phyloP scores from a whole-genome alignment of 23 tunicate species.

The Diplosoma virens region DNA sequence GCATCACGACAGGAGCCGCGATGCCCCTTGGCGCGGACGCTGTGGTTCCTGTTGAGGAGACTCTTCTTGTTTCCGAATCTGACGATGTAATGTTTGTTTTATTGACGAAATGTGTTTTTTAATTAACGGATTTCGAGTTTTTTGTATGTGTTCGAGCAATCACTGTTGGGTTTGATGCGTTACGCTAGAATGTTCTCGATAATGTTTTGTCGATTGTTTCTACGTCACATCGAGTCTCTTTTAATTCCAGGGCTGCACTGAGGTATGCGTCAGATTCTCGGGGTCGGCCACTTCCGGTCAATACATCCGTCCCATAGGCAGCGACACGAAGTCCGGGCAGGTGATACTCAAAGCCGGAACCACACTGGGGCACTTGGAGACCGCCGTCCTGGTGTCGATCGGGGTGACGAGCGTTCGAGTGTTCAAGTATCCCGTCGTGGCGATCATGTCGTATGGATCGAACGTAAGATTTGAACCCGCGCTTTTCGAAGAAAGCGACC shows the following conservation, averaged over 20 bases:
- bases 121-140: too few species aligned
- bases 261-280: constrained; percentile 28
- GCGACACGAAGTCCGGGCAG: constrained; percentile 54
- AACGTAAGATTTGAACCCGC: constrained; percentile 37
- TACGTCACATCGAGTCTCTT: too few species aligned
- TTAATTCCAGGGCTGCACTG: constrained; percentile 53
- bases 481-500: too few species aligned
- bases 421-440: constrained; percentile 53
- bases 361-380: constrained; percentile 51
- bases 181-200: too few species aligned
- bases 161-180: background rate
- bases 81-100: constrained; percentile 11
- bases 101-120: background rate
- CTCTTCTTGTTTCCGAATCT: constrained; percentile 38
- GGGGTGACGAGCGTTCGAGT: constrained; percentile 58
- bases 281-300: constrained; percentile 43
- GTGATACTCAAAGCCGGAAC: constrained; percentile 65
- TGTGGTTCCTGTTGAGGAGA: constrained; percentile 93
- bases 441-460: constrained; percentile 80
- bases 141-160: too few species aligned
- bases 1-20: constrained; percentile 87
- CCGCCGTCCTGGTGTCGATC: constrained; percentile 58
- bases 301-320: constrained; percentile 69
- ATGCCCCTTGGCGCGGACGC: constrained; percentile 86
- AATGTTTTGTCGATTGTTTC: background rate